Conservation (phyloP, 2,113 vertebrate genomes). For the Aldabrachelys gigantea region DNA sequence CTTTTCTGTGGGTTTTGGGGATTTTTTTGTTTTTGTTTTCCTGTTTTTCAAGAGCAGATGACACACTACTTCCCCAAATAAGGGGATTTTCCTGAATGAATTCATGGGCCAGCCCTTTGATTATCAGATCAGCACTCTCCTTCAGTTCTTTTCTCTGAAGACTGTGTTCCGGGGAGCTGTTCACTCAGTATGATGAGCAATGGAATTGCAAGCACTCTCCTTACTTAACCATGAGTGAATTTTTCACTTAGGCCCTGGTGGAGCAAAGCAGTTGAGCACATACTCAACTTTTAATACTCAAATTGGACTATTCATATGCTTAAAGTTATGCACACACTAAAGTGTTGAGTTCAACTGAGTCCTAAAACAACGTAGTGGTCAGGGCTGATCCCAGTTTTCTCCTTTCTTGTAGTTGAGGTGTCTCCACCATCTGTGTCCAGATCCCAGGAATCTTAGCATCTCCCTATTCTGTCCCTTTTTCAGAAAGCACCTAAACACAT, state of each 20-base stretch:
- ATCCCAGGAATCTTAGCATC: neutral
- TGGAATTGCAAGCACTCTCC: neutral
- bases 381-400: neutral
- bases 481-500: neutral
- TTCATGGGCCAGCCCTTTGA: neutral
- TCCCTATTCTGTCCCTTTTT: neutral
- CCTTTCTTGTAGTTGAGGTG: neutral
- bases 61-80: neutral
- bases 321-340: neutral
- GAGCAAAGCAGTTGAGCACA: neutral
- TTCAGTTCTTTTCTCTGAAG: conserved; percentile 2
- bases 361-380: neutral
- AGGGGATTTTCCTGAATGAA: neutral
- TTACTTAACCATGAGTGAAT: conserved; percentile 42
- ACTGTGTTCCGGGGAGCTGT: neutral
- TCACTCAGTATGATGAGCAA: neutral
- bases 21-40: neutral
- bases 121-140: neutral
- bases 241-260: conserved; percentile 24
- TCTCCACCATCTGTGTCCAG: neutral
- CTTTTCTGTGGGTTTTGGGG: neutral
- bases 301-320: neutral
- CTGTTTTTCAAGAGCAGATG: neutral
- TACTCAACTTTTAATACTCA: neutral
- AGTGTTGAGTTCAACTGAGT: fast-evolving